Evolutionary conservation across 2,888 invertebrate species (phyloP), one percentile per base, ranked within the genome.

Genomic region (Allygus modestus): DNA sequence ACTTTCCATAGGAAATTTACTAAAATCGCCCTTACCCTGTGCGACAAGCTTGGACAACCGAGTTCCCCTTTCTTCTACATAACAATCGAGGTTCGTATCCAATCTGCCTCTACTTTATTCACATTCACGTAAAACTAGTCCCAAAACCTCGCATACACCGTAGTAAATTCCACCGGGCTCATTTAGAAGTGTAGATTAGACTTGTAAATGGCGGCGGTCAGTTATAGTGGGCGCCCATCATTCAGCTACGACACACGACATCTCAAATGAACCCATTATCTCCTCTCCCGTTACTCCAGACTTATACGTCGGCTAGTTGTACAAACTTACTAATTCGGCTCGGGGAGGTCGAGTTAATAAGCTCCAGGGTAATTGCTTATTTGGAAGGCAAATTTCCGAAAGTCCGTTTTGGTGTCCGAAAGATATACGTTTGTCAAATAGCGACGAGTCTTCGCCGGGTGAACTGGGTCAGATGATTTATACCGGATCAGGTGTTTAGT

Each of bases 361-460:
- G 33, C 28, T 7, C 71, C 33, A 11, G 31, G n/a, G 71, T 71
- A 71, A 71, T 71, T 71, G 71, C 9, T 31, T 9, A 31, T 71
- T 71, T 37, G 71, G 33, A 71, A 71, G 71, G 71, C 71, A 71
- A 71, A 71, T 71, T 71, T 71, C 12, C 15, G 71, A 71, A 71
- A 71, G 71, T 71, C 71, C 23, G 31, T 33, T 71, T 71, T 33
- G 71, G 28, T 71, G 71, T 71, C 37, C 31, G 61, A 4, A 71
- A 71, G 71, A 71, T 71, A 71, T 71, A 71, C 31, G 71, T 71
- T 71, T 37, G 37, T 71, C 71, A 71, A 71, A 37, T n/a, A 26
- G 61, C 46, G 46, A 46, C 17, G 46, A 9, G 46, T 46, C 46
- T 46, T 46, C 46, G 46, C 11, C 41, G 46, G 4, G 5, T 9